Evolutionary conservation across 2,888 invertebrate genomes (phyloP), one percentile per base, ranked within the genome.

Genomic region (Hecatera dysodea): DNA sequence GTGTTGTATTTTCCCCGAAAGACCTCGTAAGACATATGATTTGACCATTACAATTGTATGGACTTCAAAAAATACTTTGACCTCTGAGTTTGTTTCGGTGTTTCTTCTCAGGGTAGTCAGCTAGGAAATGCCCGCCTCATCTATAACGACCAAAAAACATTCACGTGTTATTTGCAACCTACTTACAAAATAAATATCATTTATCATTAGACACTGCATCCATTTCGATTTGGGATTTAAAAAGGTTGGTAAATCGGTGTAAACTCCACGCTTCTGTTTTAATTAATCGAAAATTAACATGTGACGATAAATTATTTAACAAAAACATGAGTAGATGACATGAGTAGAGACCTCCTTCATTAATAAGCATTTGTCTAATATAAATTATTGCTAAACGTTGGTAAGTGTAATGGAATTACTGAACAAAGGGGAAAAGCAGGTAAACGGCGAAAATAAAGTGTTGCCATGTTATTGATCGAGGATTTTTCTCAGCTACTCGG

Each of bases 401-500:
- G 29, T 39, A 46, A 22, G 6, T 50, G 29, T 22, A 9, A 44
- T 27, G 5, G 27, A 59, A 29, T 22, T 36, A 19, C 24, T 24
- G n/a, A 46, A 57, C 29, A 59, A 48, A 63, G 27, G 44, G 29
- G 67, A 67, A 62, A 53, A 56, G 46, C 53, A 64, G 53, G 46
- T 60, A 39, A 55, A 42, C 19, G 17, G n/a, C 29, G 46, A 42
- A 65, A 71, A 65, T 59, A 59, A 61, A 67, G 36, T 44, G 46
- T 63, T 74, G n/a, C n/a, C n/a, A n/a, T n/a, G 70, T 79, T 80
- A 63, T 69, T 79, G 71, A 83, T 81, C 74, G 79, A 72, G 78
- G 63, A 87, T 88, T 88, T 89, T 88, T 87, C 84, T 79, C 78
- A 85, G 81, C 80, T 76, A 79, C 72, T 79, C 76, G 77, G 75